Conservation (phyloP, 2,888 invertebrate species). For the Brenthis hecate region DNA sequence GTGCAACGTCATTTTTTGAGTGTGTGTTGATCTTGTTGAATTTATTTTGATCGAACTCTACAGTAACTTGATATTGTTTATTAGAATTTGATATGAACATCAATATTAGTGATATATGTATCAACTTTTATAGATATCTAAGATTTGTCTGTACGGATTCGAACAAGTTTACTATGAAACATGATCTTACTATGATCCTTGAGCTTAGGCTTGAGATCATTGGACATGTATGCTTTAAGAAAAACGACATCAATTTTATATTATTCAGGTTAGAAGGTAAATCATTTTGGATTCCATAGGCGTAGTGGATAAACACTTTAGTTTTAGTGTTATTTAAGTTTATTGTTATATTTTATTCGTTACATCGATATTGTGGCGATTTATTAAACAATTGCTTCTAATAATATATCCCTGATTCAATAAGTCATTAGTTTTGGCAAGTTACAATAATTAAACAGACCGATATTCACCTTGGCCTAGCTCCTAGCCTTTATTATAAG, state of each 20-base stretch:
- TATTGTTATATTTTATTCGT: background rate
- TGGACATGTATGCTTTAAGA: too few relatives aligned
- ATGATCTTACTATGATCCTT: too few relatives aligned
- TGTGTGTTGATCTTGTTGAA: conserved; percentile 17
- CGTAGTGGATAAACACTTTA: background rate
- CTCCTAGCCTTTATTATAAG: conserved; percentile 51
- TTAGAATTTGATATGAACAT: background rate
- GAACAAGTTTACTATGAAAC: background rate
- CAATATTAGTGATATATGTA: background rate
- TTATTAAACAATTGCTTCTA: conserved; percentile 20
- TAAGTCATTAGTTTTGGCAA: conserved; percentile 65
- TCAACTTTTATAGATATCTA: background rate
- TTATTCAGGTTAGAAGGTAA: too few relatives aligned
- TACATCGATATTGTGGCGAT: conserved; percentile 1
- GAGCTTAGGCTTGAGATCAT: too few relatives aligned
- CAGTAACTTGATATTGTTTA: background rate
- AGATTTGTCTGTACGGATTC: background rate
- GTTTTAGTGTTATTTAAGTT: too few relatives aligned
- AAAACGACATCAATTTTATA: too few relatives aligned
- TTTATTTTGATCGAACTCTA: background rate
- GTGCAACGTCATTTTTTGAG: conserved; percentile 25
- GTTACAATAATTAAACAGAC: conserved; percentile 58
- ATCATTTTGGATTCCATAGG: too few relatives aligned
- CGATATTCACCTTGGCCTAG: conserved; percentile 72
- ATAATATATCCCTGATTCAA: conserved; percentile 36